These are phyloP conservation scores for Dendroctonus ponderosae DNA, from an alignment of 1,140 invertebrate species.

Conservation along the genomic window DNA sequence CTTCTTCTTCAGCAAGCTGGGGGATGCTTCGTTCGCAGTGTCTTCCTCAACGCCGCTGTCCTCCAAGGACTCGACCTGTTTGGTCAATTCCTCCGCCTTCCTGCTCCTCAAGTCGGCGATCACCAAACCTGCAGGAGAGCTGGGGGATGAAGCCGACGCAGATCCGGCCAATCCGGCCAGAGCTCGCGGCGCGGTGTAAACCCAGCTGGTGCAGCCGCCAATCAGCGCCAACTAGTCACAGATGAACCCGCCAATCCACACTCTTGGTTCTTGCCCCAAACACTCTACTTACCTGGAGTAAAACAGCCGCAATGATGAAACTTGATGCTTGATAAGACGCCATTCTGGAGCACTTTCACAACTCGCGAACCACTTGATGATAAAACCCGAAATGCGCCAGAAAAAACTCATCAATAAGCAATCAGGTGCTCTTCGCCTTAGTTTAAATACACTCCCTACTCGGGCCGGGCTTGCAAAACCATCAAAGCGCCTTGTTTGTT, in stretches of 20 bases:
- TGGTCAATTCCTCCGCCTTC: conserved; percentile 27
- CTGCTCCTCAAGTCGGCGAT: conserved; percentile 32
- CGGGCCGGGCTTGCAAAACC: background rate
- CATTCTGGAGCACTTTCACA: background rate
- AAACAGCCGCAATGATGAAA: background rate
- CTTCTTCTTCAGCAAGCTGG: conserved; percentile 36
- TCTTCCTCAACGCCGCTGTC: conserved; percentile 4
- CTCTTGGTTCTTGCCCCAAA: too few species aligned
- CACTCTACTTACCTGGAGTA: background rate
- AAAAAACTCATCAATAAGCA: conserved; percentile 27
- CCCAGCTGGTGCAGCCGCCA: background rate
- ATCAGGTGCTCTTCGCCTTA: conserved; percentile 25
- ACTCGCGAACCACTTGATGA: background rate
- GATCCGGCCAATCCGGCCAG: conserved; percentile 7
- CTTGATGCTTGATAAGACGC: background rate
- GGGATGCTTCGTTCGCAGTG: conserved; percentile 31
- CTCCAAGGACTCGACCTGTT: conserved; percentile 3
- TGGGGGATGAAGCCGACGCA: conserved; percentile 9
- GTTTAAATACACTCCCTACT: conserved; percentile 33
- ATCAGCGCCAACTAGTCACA: background rate
- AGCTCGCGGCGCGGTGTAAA: conserved; percentile 22
- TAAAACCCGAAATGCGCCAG: background rate
- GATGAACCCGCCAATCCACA: background rate
- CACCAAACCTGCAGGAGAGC: background rate
- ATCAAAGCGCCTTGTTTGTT: too few species aligned